These are phyloP conservation scores for Habropoda laboriosa DNA, from an alignment of 1,140 invertebrate species.

Conservation along the genomic window DNA sequence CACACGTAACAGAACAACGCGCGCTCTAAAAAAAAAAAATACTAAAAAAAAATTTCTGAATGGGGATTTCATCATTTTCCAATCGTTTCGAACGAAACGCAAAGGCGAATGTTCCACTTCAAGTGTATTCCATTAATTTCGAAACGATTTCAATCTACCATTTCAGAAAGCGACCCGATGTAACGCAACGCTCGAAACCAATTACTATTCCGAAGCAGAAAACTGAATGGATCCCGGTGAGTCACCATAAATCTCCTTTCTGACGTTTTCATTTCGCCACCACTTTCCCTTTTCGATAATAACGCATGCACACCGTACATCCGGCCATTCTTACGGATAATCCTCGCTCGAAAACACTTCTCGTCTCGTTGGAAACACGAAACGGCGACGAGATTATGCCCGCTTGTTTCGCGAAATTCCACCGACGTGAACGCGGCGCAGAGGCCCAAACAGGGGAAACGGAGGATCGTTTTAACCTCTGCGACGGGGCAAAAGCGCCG, in stretches of 20 bases:
- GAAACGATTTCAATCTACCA: not conserved
- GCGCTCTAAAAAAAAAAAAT: too few species aligned
- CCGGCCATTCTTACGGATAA: conserved; percentile 19
- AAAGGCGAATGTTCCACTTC: too few species aligned
- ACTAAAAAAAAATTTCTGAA: too few species aligned
- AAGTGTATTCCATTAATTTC: not conserved
- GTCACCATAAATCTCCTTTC: not conserved
- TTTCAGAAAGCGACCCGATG: not conserved
- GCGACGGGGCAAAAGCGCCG: conserved; percentile 57
- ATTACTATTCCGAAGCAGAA: not conserved
- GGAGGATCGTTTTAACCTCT: conserved; percentile 18
- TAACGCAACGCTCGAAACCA: not conserved
- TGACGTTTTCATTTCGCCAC: conserved; percentile 26
- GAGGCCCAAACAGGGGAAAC: conserved; percentile 38
- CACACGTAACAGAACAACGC: too few species aligned
- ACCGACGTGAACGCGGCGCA: too few species aligned
- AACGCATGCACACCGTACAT: not conserved
- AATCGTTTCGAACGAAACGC: too few species aligned
- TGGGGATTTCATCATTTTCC: too few species aligned
- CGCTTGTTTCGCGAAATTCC: conserved; percentile 52
- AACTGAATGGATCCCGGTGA: not conserved
- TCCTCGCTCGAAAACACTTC: not conserved
- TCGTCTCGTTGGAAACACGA: not conserved
- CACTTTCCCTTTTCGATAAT: conserved; percentile 50
- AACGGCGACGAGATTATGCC: conserved; percentile 40